phyloP scores from a whole-genome alignment of 2,797 vertebrate species.

The Pagetopsis macropterus region DNA sequence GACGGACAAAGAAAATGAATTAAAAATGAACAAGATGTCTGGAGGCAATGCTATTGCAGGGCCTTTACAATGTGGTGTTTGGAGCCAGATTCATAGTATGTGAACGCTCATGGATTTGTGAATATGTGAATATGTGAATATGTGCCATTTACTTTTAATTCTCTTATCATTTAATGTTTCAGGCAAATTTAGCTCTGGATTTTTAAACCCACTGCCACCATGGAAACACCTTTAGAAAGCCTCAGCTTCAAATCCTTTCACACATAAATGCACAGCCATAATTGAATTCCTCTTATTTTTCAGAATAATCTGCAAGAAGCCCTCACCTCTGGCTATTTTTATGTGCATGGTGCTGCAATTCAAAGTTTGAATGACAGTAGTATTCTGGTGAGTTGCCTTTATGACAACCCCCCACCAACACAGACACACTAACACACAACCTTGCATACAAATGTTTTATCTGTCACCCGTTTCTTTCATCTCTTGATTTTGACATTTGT shows the following conservation, averaged over 20 bases:
- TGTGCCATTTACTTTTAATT: constrained; percentile 54
- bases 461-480: constrained; percentile 28
- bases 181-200: constrained; percentile 39
- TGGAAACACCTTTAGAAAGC: constrained; percentile 50
- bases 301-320: constrained; percentile 48
- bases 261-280: constrained; percentile 64
- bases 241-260: constrained; percentile 69
- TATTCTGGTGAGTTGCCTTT: constrained; percentile 58
- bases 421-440: constrained; percentile 3
- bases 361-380: constrained; percentile 69
- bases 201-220: constrained; percentile 28
- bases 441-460: constrained; percentile 22
- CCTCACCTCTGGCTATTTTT: constrained; percentile 66
- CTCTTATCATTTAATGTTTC: constrained; percentile 69
- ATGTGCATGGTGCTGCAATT: constrained; percentile 57
- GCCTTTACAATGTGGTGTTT: constrained; percentile 31
- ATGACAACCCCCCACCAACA: constrained; percentile 19
- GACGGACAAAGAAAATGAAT: constrained; percentile 20
- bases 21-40: constrained; percentile 34
- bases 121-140: constrained; percentile 21
- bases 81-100: constrained; percentile 29
- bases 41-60: constrained; percentile 23
- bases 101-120: constrained; percentile 17
- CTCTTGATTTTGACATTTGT: constrained; percentile 54
- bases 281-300: constrained; percentile 73